Evolutionary conservation across 2,797 vertebrate species (phyloP).

Genomic region (Saxicola maurus): DNA sequence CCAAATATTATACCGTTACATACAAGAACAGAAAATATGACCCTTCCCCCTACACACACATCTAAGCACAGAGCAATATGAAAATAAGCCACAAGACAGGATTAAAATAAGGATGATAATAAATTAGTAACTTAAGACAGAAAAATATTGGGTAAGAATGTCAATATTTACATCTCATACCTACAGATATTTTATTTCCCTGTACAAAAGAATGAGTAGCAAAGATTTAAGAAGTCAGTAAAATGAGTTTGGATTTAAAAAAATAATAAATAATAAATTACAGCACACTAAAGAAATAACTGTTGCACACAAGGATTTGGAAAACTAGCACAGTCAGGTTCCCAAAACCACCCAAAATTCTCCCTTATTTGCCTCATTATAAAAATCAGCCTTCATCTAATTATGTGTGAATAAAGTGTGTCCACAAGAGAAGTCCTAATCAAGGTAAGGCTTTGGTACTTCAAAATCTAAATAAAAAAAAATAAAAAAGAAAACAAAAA

Average conservation of each 20-base stretch:
- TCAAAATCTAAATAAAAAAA: not conserved
- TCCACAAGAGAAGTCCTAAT: not conserved
- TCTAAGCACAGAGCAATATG: not conserved
- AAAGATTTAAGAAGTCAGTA: not conserved
- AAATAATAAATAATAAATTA: not conserved
- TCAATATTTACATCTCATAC: not conserved
- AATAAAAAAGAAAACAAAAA: not conserved
- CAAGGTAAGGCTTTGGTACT: not conserved
- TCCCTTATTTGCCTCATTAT: not conserved
- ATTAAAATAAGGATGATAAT: not conserved
- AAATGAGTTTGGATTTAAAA: not conserved
- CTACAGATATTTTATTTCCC: not conserved
- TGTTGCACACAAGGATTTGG: not conserved
- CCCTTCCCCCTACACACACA: fast-evolving
- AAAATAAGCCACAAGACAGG: not conserved
- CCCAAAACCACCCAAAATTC: not conserved
- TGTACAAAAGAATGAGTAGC: not conserved
- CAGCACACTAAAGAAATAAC: not conserved
- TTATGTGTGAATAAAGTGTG: not conserved
- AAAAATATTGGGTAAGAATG: not conserved
- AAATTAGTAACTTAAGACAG: not conserved
- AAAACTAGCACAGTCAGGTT: not conserved
- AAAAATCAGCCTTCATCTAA: not conserved
- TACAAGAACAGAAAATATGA: not conserved
- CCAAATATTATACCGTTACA: not conserved